Evolutionary conservation across 2,888 invertebrate genomes (phyloP).

Genomic region (Hipparchia sbordonii): DNA sequence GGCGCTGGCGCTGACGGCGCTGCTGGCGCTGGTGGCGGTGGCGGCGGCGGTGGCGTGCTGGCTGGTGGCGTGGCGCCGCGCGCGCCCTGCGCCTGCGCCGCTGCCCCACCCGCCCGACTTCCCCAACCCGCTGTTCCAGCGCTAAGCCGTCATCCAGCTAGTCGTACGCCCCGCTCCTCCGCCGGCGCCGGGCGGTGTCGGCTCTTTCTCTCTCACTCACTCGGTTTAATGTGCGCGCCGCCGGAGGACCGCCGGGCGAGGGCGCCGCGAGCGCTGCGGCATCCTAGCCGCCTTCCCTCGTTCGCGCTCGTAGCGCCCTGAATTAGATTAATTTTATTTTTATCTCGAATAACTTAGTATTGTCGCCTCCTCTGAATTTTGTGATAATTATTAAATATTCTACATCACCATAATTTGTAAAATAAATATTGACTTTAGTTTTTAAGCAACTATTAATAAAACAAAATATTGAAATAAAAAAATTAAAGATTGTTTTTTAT

Average conservation of each 20-base stretch:
- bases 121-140: conserved; percentile 94
- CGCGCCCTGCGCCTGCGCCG: conserved; percentile 93
- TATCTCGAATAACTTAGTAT: conserved; percentile 67
- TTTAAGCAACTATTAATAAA: conserved; percentile 52
- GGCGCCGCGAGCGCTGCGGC: conserved; percentile 67
- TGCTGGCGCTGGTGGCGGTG: conserved; percentile 95
- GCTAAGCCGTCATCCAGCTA: conserved; percentile 62
- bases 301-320: conserved; percentile 73
- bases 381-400: conserved; percentile 81
- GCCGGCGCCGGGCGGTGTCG: conserved; percentile 81
- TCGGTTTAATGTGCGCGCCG: conserved; percentile 69
- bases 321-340: conserved; percentile 59
- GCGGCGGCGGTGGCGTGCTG: conserved; percentile 97
- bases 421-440: conserved; percentile 68
- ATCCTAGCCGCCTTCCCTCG: conserved; percentile 53
- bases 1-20: conserved; percentile 94
- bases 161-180: conserved; percentile 77
- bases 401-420: conserved; percentile 78
- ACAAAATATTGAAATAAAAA: conserved; percentile 59
- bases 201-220: conserved; percentile 71
- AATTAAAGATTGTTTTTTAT: conserved; percentile 6
- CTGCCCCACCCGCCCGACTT: conserved; percentile 97
- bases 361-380: conserved; percentile 79
- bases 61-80: conserved; percentile 95
- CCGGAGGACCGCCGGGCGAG: conserved; percentile 79